Evolutionary conservation across 2,888 invertebrate genomes (phyloP).

Genomic region (Hypercompe scribonia): DNA sequence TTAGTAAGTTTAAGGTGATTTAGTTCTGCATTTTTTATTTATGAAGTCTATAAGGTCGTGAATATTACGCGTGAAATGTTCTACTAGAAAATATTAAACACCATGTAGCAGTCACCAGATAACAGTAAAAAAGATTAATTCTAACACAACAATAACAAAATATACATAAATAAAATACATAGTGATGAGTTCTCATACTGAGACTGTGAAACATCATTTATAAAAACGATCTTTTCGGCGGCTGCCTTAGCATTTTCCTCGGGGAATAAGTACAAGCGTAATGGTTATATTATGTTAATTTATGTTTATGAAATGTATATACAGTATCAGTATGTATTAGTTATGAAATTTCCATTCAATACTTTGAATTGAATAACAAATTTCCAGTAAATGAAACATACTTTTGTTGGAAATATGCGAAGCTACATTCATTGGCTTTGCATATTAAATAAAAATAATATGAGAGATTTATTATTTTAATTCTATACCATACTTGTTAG

Average conservation of each 20-base stretch:
- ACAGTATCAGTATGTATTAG: neutral
- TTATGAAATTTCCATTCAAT: neutral
- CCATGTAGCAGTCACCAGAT: neutral
- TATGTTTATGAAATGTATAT: neutral
- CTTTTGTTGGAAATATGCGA: neutral
- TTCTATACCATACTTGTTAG: neutral
- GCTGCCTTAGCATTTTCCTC: neutral
- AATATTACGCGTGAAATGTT: neutral
- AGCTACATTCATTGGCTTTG: neutral
- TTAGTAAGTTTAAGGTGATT: neutral
- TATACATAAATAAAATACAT: neutral
- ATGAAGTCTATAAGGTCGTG: neutral
- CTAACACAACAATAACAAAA: neutral
- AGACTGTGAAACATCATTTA: neutral
- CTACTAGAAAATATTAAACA: neutral
- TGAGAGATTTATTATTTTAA: neutral
- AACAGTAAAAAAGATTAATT: neutral
- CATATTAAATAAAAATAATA: too few species aligned
- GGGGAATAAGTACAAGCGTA: neutral
- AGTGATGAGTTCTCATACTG: neutral
- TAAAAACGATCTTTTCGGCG: neutral
- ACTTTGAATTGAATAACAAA: neutral
- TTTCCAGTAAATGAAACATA: neutral
- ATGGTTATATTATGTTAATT: conserved; percentile 2
- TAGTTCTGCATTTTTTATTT: neutral